Evolutionary conservation across 2,797 vertebrate species (phyloP).

Genomic region (Chloroceryle inda): DNA sequence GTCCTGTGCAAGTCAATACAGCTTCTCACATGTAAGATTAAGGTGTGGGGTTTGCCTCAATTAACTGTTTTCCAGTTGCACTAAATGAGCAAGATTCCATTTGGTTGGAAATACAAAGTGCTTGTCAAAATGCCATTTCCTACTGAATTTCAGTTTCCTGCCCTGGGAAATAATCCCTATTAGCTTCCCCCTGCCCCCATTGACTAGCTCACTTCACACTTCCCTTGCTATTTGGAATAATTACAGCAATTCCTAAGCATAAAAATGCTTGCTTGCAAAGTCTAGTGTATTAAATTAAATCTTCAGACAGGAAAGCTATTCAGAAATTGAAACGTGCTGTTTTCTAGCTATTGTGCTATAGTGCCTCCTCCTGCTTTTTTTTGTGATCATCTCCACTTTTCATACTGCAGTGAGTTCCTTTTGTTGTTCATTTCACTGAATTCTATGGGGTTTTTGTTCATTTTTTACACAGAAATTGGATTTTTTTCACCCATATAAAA

Average conservation of each 20-base stretch:
- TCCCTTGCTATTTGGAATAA: constrained; percentile 7
- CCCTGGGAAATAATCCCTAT: constrained; percentile 40
- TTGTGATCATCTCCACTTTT: not conserved
- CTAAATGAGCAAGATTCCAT: constrained; percentile 32
- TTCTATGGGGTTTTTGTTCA: not conserved
- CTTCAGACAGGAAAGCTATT: not conserved
- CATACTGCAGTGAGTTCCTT: not conserved
- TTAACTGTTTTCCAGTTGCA: constrained; percentile 22
- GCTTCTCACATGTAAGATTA: not conserved
- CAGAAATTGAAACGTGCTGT: not conserved
- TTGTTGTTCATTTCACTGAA: constrained; percentile 43
- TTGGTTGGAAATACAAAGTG: constrained; percentile 38
- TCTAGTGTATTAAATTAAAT: not conserved
- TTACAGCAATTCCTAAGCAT: not conserved
- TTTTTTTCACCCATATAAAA: not conserved
- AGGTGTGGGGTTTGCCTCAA: not conserved
- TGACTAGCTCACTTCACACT: constrained; percentile 10
- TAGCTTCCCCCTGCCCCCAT: not conserved
- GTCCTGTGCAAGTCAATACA: not conserved
- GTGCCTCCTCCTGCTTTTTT: constrained; percentile 5
- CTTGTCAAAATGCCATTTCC: constrained; percentile 70
- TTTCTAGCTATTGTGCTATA: not conserved
- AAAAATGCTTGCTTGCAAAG: not conserved
- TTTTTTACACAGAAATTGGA: not conserved
- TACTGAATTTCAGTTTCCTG: constrained; percentile 48